Base-by-base conservation (phyloP, 2,797 vertebrate species). In the Ceyx erithaca region DNA sequence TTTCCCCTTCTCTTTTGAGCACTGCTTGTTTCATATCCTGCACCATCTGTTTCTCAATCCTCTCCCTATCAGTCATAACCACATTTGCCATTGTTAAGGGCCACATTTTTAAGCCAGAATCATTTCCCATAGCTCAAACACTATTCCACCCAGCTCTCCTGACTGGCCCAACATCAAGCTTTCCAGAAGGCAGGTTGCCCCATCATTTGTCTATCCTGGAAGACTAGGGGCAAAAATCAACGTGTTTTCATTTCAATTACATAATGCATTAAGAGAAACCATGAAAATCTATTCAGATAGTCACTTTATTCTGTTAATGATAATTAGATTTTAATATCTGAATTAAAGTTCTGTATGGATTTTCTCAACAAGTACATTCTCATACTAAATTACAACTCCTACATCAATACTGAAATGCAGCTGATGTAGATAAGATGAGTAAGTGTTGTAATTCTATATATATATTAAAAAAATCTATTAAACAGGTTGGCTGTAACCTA, bases 311-410 rank as follows among this genome's bases (percentile, higher is more conserved):
- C 80, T 96, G 41, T 69, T 90, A 87, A 92, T 25, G 85, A 59
- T 77, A 80, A 72, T 93, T 77, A 64, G 41, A 67, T 91, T 91
- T 95, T 96, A 82, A 95, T 94, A 92, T 87, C 80, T 73, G 86
- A 95, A 95, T 95, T 96, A 41, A 86, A 94, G 30, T 71, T 70
- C 75, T 84, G 33, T 92, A 92, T 80, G 61, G 72, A 96, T 92
- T 96, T 90, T 87, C 87, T 93, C 92, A 87, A 77, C 52, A 91
- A 85, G 70, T 79, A 94, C 72, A 61, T 93, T 92, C 64, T 62
- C 35, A 76, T 41, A 49, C 46, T 85, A 77, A 84, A 92, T 67
- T 93, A 54, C 62, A 78, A 31, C 71, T 83, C 91, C 49, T 92
- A 37, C 71, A 85, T 84, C 95, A 67, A 77, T 83, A 94, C 28